These are phyloP conservation scores for Nyctereutes procyonoides DNA, from an alignment of 2,113 vertebrate genomes.

Conservation along the genomic window DNA sequence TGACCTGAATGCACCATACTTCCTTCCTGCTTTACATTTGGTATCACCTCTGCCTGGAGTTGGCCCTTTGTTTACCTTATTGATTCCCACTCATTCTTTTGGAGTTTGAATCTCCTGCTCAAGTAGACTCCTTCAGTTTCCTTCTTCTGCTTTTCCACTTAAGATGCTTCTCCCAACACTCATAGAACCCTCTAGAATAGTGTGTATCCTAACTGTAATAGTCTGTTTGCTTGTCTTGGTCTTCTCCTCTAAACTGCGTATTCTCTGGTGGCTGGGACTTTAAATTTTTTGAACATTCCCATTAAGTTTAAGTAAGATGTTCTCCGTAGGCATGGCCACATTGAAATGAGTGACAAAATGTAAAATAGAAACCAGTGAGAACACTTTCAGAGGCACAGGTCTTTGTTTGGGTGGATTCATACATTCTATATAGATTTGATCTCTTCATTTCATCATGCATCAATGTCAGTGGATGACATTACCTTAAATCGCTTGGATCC, in stretches of 20 bases:
- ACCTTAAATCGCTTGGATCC: not conserved
- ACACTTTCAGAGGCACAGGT: not conserved
- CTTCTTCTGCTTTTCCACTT: not conserved
- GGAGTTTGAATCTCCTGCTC: not conserved
- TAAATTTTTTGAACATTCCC: not conserved
- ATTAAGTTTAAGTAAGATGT: not conserved
- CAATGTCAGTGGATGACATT: not conserved
- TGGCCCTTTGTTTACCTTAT: not conserved
- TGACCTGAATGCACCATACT: not conserved
- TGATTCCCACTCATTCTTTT: not conserved
- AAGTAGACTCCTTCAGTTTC: not conserved
- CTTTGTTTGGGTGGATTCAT: not conserved
- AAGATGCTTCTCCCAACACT: not conserved
- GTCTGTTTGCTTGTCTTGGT: not conserved
- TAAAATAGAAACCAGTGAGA: not conserved
- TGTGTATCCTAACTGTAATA: not conserved
- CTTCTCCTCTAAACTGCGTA: not conserved
- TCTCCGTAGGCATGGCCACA: not conserved
- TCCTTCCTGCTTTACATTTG: not conserved
- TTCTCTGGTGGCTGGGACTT: not conserved
- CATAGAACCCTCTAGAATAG: not conserved
- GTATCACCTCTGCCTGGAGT: not conserved
- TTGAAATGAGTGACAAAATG: not conserved
- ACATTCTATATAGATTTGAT: not conserved
- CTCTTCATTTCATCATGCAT: not conserved